Evolutionary conservation across 2,113 vertebrate genomes (phyloP).

Genomic region (Morone saxatilis): DNA sequence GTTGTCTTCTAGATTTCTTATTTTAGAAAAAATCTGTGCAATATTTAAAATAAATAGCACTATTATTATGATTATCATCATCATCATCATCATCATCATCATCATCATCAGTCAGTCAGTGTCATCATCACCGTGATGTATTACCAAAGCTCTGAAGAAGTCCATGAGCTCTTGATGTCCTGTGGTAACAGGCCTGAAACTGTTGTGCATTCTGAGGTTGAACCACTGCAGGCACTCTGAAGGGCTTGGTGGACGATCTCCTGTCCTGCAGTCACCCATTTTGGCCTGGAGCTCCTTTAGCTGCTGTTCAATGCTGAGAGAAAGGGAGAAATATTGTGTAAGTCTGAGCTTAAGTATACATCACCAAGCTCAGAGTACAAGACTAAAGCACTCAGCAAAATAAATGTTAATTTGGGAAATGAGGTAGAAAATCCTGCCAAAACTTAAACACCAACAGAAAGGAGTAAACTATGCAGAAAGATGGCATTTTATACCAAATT

Average conservation of each 20-base stretch:
- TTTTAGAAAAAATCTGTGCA: not conserved
- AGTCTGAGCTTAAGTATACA: conserved; percentile 1
- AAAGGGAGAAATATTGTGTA: conserved; percentile 10
- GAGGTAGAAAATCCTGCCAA: not conserved
- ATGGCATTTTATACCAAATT: not conserved
- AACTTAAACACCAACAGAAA: conserved; percentile 6
- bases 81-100: not conserved
- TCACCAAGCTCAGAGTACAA: not conserved
- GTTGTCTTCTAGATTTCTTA: not conserved
- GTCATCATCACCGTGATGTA: conserved; percentile 2
- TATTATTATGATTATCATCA: not conserved
- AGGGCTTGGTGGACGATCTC: conserved; percentile 83
- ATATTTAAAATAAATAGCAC: not conserved
- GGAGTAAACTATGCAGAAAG: not conserved
- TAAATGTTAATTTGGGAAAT: not conserved
- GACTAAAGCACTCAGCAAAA: not conserved
- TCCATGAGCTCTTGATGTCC: conserved; percentile 86
- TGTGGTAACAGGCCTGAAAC: conserved; percentile 79
- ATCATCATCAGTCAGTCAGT: not conserved
- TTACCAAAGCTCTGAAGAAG: conserved; percentile 94
- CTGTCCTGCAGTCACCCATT: conserved; percentile 82
- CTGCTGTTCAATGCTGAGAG: conserved; percentile 89
- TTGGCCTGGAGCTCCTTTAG: conserved; percentile 89
- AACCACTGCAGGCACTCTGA: conserved; percentile 90
- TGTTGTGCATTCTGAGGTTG: conserved; percentile 78